phyloP scores from a whole-genome alignment of 2,888 invertebrate species.

The Ethmia dodecea region DNA sequence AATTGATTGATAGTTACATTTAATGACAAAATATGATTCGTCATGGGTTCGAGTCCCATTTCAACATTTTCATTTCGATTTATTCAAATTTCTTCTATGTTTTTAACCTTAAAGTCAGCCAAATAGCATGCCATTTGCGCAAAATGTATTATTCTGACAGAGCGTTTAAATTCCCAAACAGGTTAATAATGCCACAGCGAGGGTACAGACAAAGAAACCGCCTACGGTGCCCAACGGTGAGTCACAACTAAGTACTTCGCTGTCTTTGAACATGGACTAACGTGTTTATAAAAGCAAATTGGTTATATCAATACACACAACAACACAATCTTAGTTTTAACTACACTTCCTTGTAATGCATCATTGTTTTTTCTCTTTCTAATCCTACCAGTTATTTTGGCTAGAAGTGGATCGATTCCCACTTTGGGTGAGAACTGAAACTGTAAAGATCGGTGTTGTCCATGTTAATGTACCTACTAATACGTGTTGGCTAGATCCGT shows the following conservation, averaged over 20 bases:
- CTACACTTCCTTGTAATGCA: slow-evolving; percentile 49
- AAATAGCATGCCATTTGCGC: slow-evolving; percentile 20
- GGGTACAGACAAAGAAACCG: slow-evolving; percentile 99
- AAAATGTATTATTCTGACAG: slow-evolving; percentile 39
- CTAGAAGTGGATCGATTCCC: slow-evolving; percentile 81
- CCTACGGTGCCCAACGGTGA: slow-evolving; percentile 94
- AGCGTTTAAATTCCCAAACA: slow-evolving; percentile 70
- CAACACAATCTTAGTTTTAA: slow-evolving; percentile 2
- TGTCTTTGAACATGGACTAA: too few relatives aligned
- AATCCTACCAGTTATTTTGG: slow-evolving; percentile 79
- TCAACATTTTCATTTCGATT: neutral
- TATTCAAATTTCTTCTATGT: neutral
- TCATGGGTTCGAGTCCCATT: slow-evolving; percentile 36
- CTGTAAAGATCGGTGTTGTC: slow-evolving; percentile 68
- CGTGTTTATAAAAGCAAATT: too few relatives aligned
- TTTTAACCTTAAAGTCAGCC: slow-evolving; percentile 35
- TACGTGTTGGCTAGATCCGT: slow-evolving; percentile 66
- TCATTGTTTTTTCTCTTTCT: slow-evolving; percentile 62
- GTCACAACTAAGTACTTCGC: slow-evolving; percentile 38
- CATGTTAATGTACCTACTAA: slow-evolving; percentile 55
- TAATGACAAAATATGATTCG: neutral
- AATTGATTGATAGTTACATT: slow-evolving; percentile 1
- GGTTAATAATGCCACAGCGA: slow-evolving; percentile 99
- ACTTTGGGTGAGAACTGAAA: slow-evolving; percentile 79
- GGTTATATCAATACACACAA: too few relatives aligned